Conservation (phyloP, 2,113 vertebrate genomes). For the Hoplias malabaricus region DNA sequence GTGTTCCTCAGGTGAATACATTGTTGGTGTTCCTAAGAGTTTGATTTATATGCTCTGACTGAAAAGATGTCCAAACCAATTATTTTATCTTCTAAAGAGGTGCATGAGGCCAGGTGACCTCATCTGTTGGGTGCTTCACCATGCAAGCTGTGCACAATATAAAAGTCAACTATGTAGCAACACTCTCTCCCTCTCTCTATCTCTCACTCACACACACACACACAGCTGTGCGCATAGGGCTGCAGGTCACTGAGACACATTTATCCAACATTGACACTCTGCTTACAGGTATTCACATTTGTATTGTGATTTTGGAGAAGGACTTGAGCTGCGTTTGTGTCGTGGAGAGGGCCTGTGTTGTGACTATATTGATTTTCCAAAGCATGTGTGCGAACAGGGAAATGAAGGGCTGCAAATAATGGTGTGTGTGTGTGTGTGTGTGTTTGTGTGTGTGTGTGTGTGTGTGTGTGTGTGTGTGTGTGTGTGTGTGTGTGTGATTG, state of each 20-base stretch:
- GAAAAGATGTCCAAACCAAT: not conserved
- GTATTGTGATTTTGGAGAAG: constrained; percentile 32
- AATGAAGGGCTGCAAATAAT: constrained; percentile 29
- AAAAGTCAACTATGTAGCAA: no score
- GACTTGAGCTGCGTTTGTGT: constrained; percentile 43
- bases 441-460: constrained; percentile 8
- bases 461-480: constrained; percentile 6
- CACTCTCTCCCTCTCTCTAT: not conserved
- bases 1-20: not conserved
- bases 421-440: constrained; percentile 5
- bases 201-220: no score
- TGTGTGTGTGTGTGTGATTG: constrained; percentile 7
- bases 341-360: not conserved
- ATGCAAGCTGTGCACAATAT: not conserved
- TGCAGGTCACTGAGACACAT: not conserved
- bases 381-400: constrained; percentile 33
- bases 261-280: constrained; percentile 4
- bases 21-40: not conserved
- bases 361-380: constrained; percentile 40
- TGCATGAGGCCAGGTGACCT: not conserved
- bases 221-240: not conserved
- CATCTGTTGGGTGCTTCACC: not conserved
- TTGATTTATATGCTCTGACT: not conserved
- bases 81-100: no score
- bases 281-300: constrained; percentile 16